Base-by-base conservation (phyloP, 2,888 invertebrate species). In the Hemicrepidius hirtus region DNA sequence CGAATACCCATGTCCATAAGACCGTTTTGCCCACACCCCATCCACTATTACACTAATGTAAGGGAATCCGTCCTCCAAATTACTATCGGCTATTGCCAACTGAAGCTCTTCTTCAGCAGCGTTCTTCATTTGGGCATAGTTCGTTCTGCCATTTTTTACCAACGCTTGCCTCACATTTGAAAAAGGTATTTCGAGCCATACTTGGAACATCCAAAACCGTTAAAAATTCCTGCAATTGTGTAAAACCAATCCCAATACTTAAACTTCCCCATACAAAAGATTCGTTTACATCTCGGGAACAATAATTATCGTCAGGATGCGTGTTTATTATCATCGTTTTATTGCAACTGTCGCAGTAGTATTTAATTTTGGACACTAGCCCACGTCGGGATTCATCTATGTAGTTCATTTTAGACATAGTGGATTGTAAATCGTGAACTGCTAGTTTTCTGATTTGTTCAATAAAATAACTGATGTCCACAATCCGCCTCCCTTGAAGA, bases 211-310 rank as follows among this genome's bases (percentile, higher is more conserved):
- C 40, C 5, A 60, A 5, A 6, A 40, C 16, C 3, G 21, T 12
- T 20, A 62, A 62, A 62, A 62, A 44, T 10, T 62, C 62, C 10
- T 44, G 16, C 32, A 44, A 24, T 24, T 62, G 62, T n/a, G 62
- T n/a, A 44, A 21, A 62, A 13, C 46, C 24, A 44, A 44, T 62
- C 5, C 62, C 62, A n/a, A 46, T 24, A 12, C 28, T 28, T n/a
- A 16, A 10, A 9, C 40, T 44, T 62, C 44, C 62, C 62, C 62
- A 62, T 9, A 62, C 62, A 10, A 46, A 7, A 3, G n/a, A n/a
- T 44, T 44, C 20, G n/a, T 20, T 62, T 21, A 13, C 10, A 24
- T 21, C 44, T 24, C 32, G 10, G 2, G 21, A 3, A 13, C 28
- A 24, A n/a, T n/a, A n/a, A n/a, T n/a, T n/a, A 21, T 44, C 44